Evolutionary conservation across 64 coral and sea anemone genomes (phyloP).

Genomic region (Porites lutea): DNA sequence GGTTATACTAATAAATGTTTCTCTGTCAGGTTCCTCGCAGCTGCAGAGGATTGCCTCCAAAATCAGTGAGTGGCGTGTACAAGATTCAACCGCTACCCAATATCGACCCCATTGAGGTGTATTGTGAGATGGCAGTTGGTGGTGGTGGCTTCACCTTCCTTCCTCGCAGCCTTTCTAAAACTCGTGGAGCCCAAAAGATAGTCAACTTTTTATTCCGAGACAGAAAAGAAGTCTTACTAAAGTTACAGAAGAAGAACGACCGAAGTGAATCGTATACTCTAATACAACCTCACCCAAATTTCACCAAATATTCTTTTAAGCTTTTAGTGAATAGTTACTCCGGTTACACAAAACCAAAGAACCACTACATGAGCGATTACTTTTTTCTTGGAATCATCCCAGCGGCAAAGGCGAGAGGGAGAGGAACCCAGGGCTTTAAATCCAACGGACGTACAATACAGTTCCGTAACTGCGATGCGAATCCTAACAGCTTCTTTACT

Average conservation of each 20-base stretch:
- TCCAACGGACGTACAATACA: slow-evolving; percentile 28
- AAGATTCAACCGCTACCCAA: too few relatives aligned
- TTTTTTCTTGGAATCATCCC: slow-evolving; percentile 64
- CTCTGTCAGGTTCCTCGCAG: too few relatives aligned
- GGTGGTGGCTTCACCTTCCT: too few relatives aligned
- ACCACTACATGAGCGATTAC: slow-evolving; percentile 36
- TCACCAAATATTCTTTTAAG: background rate
- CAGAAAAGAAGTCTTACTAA: slow-evolving; percentile 59
- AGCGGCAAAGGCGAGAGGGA: background rate
- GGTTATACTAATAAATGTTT: too few relatives aligned
- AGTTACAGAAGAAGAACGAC: slow-evolving; percentile 23
- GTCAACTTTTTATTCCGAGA: slow-evolving; percentile 42
- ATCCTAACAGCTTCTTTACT: slow-evolving; percentile 68
- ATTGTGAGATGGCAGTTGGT: too few relatives aligned
- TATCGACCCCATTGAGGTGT: too few relatives aligned
- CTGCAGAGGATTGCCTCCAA: too few relatives aligned
- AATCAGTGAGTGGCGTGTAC: too few relatives aligned
- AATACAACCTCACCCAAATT: background rate
- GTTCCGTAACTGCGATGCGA: slow-evolving; percentile 59
- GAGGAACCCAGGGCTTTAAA: slow-evolving; percentile 27
- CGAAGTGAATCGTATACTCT: slow-evolving; percentile 52
- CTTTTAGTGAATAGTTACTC: slow-evolving; percentile 30
- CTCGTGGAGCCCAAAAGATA: background rate
- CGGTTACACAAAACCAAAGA: slow-evolving; percentile 39
- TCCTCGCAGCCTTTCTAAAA: slow-evolving; percentile 5